These are phyloP conservation scores for Drosophila dunni DNA, from an alignment of 1,140 invertebrate genomes.

Conservation along the genomic window DNA sequence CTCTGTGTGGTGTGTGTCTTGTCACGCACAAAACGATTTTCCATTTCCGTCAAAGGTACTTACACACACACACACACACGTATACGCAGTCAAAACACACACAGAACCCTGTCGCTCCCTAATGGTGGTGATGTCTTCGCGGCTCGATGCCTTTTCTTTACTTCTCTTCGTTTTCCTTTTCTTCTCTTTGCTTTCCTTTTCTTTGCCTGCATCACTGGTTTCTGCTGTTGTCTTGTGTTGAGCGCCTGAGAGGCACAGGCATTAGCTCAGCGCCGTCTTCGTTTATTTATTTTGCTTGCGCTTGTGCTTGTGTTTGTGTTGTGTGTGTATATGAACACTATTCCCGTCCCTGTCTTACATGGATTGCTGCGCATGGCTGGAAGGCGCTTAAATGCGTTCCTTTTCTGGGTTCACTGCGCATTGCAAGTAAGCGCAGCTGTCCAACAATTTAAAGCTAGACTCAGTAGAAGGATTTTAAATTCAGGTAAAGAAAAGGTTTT, in stretches of 20 bases:
- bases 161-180: conserved; percentile 34
- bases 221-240: conserved; percentile 5
- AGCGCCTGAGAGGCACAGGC: neutral
- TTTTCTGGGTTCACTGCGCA: conserved; percentile 12
- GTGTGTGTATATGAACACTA: neutral
- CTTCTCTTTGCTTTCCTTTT: conserved; percentile 42
- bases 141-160: conserved; percentile 32
- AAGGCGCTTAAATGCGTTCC: conserved; percentile 5
- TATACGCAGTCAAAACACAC: conserved; percentile 10
- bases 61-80: conserved; percentile 4
- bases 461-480: neutral
- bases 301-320: too few relatives aligned
- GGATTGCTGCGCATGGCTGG: neutral
- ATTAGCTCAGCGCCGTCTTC: conserved; percentile 19
- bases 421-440: conserved; percentile 23
- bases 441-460: neutral
- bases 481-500: too few relatives aligned
- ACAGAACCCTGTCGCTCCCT: conserved; percentile 60
- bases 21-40: conserved; percentile 17
- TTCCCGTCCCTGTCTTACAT: conserved; percentile 16
- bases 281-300: conserved; percentile 4
- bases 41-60: conserved; percentile 4
- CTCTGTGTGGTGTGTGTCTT: conserved; percentile 9
- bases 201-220: conserved; percentile 37
- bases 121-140: conserved; percentile 32